Conservation (phyloP, 2,888 invertebrate species). For the Ochropacha duplaris region DNA sequence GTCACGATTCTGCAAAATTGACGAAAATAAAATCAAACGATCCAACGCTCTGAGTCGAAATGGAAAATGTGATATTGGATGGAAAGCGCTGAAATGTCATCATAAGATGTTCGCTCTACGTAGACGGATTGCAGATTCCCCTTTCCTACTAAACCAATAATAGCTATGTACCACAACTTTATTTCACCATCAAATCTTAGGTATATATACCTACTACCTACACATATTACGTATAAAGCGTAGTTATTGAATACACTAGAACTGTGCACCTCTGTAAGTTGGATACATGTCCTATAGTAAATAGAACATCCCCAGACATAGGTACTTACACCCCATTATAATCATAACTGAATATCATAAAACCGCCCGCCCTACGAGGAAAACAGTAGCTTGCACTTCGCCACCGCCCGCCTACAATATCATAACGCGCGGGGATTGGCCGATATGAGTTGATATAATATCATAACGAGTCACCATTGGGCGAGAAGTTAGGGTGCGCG, state of each 20-base stretch:
- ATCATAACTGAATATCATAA: conserved; percentile 80
- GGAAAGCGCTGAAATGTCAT: conserved; percentile 53
- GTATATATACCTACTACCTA: not conserved
- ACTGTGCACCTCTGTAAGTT: too few species aligned
- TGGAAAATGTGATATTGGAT: conserved; percentile 67
- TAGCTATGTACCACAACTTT: not conserved
- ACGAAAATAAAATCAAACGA: conserved; percentile 73
- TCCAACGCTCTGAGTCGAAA: conserved; percentile 53
- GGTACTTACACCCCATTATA: conserved; percentile 71
- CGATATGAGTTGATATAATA: conserved; percentile 84
- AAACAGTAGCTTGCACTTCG: conserved; percentile 58
- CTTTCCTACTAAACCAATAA: not conserved
- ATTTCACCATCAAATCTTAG: too few species aligned
- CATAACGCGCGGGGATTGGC: conserved; percentile 82
- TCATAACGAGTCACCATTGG: conserved; percentile 84
- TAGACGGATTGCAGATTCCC: not conserved
- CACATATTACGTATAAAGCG: too few species aligned
- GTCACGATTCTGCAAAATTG: conserved; percentile 73
- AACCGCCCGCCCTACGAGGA: conserved; percentile 76
- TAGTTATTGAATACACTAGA: too few species aligned
- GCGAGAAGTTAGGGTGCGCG: conserved; percentile 57
- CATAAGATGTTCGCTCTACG: conserved; percentile 47
- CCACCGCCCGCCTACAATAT: conserved; percentile 79
- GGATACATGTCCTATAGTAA: not conserved
- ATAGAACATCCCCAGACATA: conserved; percentile 9